phyloP scores from a whole-genome alignment of 2,888 invertebrate species.

The Aleiodes alternator region DNA sequence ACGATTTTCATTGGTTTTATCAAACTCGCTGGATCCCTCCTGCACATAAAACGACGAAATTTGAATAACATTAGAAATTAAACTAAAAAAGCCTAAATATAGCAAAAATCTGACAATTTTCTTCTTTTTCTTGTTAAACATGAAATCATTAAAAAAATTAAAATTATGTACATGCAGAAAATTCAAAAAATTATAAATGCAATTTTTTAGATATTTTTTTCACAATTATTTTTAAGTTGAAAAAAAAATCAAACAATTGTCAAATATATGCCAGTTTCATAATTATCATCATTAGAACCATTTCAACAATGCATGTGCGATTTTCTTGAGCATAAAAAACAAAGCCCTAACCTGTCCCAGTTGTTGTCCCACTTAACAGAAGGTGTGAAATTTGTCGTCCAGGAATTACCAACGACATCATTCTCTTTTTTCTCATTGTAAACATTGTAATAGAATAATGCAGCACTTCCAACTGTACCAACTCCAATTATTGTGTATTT shows the following conservation, averaged over 20 bases:
- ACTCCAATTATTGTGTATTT: conserved; percentile 79
- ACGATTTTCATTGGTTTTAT: conserved; percentile 79
- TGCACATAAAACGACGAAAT: conserved; percentile 66
- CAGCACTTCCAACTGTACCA: conserved; percentile 82
- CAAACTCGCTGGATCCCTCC: conserved; percentile 85
- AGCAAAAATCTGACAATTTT: too few relatives aligned
- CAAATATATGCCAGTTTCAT: neutral
- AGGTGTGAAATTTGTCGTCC: conserved; percentile 83
- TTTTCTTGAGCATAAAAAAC: neutral
- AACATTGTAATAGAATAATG: conserved; percentile 79
- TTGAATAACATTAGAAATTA: conserved; percentile 18
- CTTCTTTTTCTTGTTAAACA: too few relatives aligned
- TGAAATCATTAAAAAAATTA: too few relatives aligned
- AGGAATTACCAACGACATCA: conserved; percentile 79
- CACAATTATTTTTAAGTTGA: too few relatives aligned
- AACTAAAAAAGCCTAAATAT: too few relatives aligned
- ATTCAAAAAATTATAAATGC: too few relatives aligned
- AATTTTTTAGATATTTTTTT: too few relatives aligned
- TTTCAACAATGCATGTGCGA: neutral
- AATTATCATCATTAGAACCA: conserved; percentile 1
- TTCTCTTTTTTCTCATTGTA: conserved; percentile 75
- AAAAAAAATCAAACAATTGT: too few relatives aligned
- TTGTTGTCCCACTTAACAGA: conserved; percentile 88
- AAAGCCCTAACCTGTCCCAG: conserved; percentile 87
- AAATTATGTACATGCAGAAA: too few relatives aligned